Conservation (phyloP, 2,113 vertebrate species). For the Hypanus sabinus region DNA sequence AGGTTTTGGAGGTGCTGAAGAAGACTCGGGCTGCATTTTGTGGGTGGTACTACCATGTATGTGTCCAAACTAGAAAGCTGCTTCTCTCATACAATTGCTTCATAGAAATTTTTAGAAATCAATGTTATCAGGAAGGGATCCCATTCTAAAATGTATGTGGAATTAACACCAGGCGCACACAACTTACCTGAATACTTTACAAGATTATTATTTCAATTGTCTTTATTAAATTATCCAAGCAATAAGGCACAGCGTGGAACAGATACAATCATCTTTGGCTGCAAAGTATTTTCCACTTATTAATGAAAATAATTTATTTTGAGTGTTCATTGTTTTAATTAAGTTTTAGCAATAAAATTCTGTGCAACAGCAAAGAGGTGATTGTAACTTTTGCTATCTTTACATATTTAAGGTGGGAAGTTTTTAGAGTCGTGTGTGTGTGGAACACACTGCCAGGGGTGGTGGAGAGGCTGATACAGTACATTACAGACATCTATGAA, state of each 20-base stretch:
- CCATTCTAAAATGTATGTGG: background rate
- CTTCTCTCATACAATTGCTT: background rate
- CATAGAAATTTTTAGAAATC: background rate
- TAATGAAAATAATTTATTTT: background rate
- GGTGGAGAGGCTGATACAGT: too few species aligned
- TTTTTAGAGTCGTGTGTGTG: too few species aligned
- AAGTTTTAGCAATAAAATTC: constrained; percentile 7
- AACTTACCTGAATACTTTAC: background rate
- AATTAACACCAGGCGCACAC: background rate
- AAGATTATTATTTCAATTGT: background rate
- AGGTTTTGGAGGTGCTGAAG: too few species aligned
- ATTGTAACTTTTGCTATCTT: background rate
- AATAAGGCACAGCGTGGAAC: background rate
- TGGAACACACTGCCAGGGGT: too few species aligned
- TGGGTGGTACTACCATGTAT: background rate
- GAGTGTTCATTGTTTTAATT: background rate
- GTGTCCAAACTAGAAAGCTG: background rate
- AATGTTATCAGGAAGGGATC: background rate
- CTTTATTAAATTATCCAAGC: background rate
- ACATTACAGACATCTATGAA: too few species aligned
- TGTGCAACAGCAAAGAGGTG: constrained; percentile 15
- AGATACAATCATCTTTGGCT: constrained; percentile 1
- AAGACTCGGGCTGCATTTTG: too few species aligned
- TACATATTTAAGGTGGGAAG: too few species aligned
- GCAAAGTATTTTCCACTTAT: background rate